These are phyloP conservation scores for Leucoraja ocellata DNA, from an alignment of 2,797 vertebrate species.

Conservation along the genomic window DNA sequence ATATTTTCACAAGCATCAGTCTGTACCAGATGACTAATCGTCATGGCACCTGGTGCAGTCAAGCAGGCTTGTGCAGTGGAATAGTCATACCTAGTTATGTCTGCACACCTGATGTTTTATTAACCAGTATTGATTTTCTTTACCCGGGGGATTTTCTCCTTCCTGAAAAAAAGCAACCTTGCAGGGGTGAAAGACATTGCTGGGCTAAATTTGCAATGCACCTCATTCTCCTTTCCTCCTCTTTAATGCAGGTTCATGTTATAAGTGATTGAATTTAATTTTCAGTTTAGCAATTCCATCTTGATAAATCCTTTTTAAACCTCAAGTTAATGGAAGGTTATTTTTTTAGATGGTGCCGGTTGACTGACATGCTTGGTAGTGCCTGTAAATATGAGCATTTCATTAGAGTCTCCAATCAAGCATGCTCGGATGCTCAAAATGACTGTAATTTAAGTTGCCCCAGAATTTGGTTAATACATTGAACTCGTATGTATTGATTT, in stretches of 20 bases:
- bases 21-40: slow-evolving; percentile 75
- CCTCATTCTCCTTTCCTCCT: slow-evolving; percentile 52
- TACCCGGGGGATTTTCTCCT: slow-evolving; percentile 67
- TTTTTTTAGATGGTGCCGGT: slow-evolving; percentile 82
- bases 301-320: slow-evolving; percentile 95
- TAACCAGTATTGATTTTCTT: slow-evolving; percentile 94
- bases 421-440: slow-evolving; percentile 75
- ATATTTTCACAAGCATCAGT: slow-evolving; percentile 71
- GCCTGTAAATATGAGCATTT: slow-evolving; percentile 99
- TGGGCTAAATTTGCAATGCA: slow-evolving; percentile 75
- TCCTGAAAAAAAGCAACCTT: slow-evolving; percentile 66
- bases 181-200: slow-evolving; percentile 69
- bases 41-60: slow-evolving; percentile 78
- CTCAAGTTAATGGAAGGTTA: slow-evolving; percentile 82
- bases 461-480: slow-evolving; percentile 37
- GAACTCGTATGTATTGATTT: slow-evolving; percentile 31
- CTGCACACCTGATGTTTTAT: slow-evolving; percentile 97
- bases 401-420: slow-evolving; percentile 96
- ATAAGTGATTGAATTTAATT: slow-evolving; percentile 89
- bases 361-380: slow-evolving; percentile 90
- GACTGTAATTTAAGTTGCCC: slow-evolving; percentile 56
- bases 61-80: slow-evolving; percentile 74
- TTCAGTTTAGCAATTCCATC: slow-evolving; percentile 94
- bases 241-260: slow-evolving; percentile 84
- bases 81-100: slow-evolving; percentile 91